A percentile compares a stretch with the other conserved stretches of the same genome.
phyloP scores from a whole-genome alignment of 2,888 invertebrate species.

The Orthosia gracilis region DNA sequence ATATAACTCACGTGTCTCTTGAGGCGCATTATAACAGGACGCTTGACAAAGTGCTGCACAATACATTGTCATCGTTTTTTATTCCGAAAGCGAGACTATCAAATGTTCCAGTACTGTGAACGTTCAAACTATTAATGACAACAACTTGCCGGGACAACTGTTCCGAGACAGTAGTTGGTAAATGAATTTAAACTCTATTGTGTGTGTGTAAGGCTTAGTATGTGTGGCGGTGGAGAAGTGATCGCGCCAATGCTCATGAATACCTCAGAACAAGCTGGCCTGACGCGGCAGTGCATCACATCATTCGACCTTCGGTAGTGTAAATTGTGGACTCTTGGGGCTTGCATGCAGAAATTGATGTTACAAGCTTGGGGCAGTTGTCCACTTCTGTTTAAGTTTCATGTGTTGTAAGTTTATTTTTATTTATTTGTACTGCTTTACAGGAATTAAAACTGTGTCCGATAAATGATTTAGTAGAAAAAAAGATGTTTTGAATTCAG shows the following conservation, averaged over 20 bases:
- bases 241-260: constrained; percentile 69
- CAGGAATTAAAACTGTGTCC: not conserved
- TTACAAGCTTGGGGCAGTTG: constrained; percentile 15
- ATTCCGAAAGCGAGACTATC: constrained; percentile 25
- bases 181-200: constrained; percentile 63
- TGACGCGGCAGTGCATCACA: constrained; percentile 72
- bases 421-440: not conserved
- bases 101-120: constrained; percentile 14
- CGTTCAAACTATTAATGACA: constrained; percentile 68
- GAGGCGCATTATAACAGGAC: constrained; percentile 51
- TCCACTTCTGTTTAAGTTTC: not conserved
- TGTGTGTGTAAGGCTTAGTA: constrained; percentile 61
- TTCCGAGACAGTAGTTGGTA: constrained; percentile 31
- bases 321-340: constrained; percentile 62
- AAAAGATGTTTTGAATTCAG: not conserved
- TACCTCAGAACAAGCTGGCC: constrained; percentile 66
- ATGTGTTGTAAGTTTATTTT: not conserved
- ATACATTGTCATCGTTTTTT: constrained; percentile 45
- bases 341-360: constrained; percentile 35
- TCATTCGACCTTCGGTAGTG: constrained; percentile 66
- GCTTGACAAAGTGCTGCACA: constrained; percentile 53
- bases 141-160: constrained; percentile 61
- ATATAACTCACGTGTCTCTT: constrained; percentile 51
- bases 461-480: too few relatives aligned
- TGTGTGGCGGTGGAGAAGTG: constrained; percentile 41